Conservation (phyloP, 2,797 vertebrate species). For the Moxostoma hubbsi region DNA sequence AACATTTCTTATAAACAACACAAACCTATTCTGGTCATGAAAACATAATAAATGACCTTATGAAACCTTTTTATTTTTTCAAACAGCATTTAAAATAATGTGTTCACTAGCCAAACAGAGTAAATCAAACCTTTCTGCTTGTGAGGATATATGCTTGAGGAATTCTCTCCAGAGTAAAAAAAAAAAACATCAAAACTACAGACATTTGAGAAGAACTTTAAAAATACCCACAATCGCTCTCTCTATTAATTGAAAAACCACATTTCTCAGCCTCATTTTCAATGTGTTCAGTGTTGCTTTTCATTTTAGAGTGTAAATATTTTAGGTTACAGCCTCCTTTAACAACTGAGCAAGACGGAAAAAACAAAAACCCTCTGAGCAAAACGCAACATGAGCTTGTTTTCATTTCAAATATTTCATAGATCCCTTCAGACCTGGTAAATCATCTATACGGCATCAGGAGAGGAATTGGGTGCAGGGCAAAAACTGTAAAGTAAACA, state of each 20-base stretch:
- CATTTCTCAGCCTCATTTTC: conserved; percentile 18
- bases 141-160: conserved; percentile 5
- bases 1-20: conserved; percentile 1
- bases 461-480: conserved; percentile 47
- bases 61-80: conserved; percentile 11
- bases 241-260: background rate
- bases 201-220: background rate
- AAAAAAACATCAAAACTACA: conserved; percentile 1
- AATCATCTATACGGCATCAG: conserved; percentile 59
- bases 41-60: conserved; percentile 25
- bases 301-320: conserved; percentile 18
- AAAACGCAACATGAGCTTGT: conserved; percentile 44
- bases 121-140: conserved; percentile 20
- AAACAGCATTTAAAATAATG: conserved; percentile 11
- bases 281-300: conserved; percentile 18
- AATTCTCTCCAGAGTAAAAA: conserved; percentile 2
- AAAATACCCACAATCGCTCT: background rate
- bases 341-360: conserved; percentile 20
- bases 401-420: conserved; percentile 59
- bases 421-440: conserved; percentile 62
- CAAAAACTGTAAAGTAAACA: conserved; percentile 61
- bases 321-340: conserved; percentile 28
- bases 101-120: background rate
- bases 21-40: conserved; percentile 19
- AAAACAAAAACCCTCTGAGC: conserved; percentile 34